Conservation (phyloP, 2,888 invertebrate species). For the Caenorhabditis japonica region DNA sequence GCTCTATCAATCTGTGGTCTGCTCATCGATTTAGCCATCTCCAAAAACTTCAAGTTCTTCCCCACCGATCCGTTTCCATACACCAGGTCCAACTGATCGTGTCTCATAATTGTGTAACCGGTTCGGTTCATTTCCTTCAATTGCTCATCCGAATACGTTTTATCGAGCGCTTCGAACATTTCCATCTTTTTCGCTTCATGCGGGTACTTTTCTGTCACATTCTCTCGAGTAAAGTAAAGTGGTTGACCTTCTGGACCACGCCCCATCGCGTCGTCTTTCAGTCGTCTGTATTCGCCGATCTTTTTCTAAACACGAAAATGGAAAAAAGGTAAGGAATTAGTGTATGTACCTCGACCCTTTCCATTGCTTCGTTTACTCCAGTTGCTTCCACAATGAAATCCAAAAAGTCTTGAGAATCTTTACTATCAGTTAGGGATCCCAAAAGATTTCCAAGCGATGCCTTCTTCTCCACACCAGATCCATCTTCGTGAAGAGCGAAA, state of each 20-base stretch:
- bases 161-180: constrained; percentile 63
- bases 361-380: constrained; percentile 45
- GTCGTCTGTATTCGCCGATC: constrained; percentile 29
- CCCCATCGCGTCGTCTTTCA: constrained; percentile 38
- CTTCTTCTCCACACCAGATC: constrained; percentile 39
- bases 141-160: constrained; percentile 65
- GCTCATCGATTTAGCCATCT: constrained; percentile 37
- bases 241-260: constrained; percentile 56
- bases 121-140: constrained; percentile 65
- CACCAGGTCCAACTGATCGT: constrained; percentile 64
- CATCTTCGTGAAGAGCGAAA: constrained; percentile 48
- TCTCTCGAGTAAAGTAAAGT: constrained; percentile 71
- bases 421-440: constrained; percentile 18
- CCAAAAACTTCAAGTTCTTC: constrained; percentile 57
- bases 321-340: no score
- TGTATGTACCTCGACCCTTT: constrained; percentile 16
- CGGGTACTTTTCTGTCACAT: constrained; percentile 59
- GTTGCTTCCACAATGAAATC: constrained; percentile 50
- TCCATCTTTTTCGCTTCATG: constrained; percentile 68
- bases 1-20: constrained; percentile 27
- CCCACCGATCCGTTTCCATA: constrained; percentile 69
- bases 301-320: constrained; percentile 32
- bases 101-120: constrained; percentile 67
- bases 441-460: constrained; percentile 50
- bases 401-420: constrained; percentile 45